phyloP scores from a whole-genome alignment of 2,888 invertebrate species.

The Latrodectus hesperus region DNA sequence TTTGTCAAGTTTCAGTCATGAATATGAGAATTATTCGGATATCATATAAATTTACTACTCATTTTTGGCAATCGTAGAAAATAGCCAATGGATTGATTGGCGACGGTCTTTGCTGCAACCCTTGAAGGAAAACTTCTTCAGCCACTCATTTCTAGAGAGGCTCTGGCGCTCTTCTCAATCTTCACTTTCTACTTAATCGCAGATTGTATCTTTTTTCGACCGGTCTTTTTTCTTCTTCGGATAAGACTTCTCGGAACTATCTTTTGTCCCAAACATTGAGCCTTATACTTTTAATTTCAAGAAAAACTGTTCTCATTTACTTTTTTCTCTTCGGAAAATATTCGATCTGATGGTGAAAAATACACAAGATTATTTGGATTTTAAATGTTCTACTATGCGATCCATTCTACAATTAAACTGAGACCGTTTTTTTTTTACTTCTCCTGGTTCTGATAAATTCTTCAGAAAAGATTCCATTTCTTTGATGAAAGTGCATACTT shows the following conservation, averaged over 20 bases:
- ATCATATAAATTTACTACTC: not conserved
- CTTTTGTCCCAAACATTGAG: not conserved
- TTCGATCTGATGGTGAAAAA: too few species aligned
- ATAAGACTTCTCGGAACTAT: slow-evolving; percentile 7
- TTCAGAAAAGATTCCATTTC: too few species aligned
- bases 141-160: slow-evolving; percentile 42
- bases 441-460: too few species aligned
- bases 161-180: slow-evolving; percentile 54
- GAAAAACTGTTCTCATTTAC: too few species aligned
- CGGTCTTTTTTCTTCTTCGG: slow-evolving; percentile 13
- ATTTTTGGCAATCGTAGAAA: slow-evolving; percentile 23
- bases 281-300: too few species aligned
- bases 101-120: slow-evolving; percentile 44
- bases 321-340: slow-evolving; percentile 9
- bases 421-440: too few species aligned
- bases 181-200: slow-evolving; percentile 50
- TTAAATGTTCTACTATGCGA: too few species aligned
- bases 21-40: too few species aligned
- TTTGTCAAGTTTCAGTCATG: too few species aligned
- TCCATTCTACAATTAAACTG: too few species aligned
- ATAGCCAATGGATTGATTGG: slow-evolving; percentile 63
- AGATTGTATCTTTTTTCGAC: slow-evolving; percentile 48
- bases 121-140: slow-evolving; percentile 56
- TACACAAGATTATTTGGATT: too few species aligned
- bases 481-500: too few species aligned